Base-by-base conservation (phyloP, 2,797 vertebrate species). In the Ambastaia sidthimunki region DNA sequence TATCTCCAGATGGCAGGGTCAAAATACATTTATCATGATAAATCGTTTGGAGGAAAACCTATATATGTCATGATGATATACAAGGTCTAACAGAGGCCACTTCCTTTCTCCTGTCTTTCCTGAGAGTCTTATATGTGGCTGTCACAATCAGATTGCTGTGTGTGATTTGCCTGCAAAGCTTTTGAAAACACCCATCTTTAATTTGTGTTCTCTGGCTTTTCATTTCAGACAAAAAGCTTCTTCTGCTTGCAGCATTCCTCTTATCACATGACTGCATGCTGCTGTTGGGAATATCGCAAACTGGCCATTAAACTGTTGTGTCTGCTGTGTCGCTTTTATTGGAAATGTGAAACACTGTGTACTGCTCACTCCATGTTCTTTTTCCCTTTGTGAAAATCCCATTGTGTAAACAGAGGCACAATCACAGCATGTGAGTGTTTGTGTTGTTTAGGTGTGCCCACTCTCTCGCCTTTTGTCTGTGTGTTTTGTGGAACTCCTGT, bases 371-470 rank as follows among this genome's bases (percentile, higher is more conserved):
- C 63, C 72, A 71, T 85, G 86, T 91, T 72, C n/a, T 85, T 78
- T 28, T 72, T 84, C 77, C 69, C 89, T 89, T 83, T 84, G 63
- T 60, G 13, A 60, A 86, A 72, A 84, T 72, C 74, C 86, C 80
- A 89, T 91, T 92, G 88, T 92, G 84, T 89, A 72, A 83, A 85
- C 84, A 88, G 50, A 90, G 85, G 82, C 82, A 83, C 88, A 91
- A 86, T 92, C 89, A 83, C 84, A 86, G 83, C 82, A 74, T 87
- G 82, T 85, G 83, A 88, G 82, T 88, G 67, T 74, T 65, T 68
- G 52, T 62, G 6, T 28, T 67, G 4, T 41, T 62, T 66, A 31
- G 63, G 21, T 21, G 15, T 78, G 48, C 72, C 16, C 55, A 15
- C 86, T 74, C 81, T 82, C 84, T 81, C 83, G 80, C 86, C 89